Evolutionary conservation across 1,140 invertebrate species (phyloP).

Genomic region (Samia ricini): DNA sequence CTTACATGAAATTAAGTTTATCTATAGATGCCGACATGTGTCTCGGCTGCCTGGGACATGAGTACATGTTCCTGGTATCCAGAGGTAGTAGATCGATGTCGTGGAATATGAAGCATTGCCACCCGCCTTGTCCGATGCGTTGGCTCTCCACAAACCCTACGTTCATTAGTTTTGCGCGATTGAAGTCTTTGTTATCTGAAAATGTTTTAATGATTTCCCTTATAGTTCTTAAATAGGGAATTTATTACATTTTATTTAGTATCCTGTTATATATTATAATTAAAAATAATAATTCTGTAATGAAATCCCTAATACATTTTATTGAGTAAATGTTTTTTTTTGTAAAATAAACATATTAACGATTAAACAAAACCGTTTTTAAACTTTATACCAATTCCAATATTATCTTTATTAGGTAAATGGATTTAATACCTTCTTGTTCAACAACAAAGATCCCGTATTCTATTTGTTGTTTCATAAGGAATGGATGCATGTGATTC

Average conservation of each 20-base stretch:
- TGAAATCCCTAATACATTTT: too few relatives aligned
- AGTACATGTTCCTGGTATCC: slow-evolving; percentile 95
- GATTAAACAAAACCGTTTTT: too few relatives aligned
- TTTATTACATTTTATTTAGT: too few relatives aligned
- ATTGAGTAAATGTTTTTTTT: too few relatives aligned
- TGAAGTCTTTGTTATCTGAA: slow-evolving; percentile 81
- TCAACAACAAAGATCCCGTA: slow-evolving; percentile 98
- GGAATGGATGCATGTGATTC: slow-evolving; percentile 93
- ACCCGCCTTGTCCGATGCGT: slow-evolving; percentile 78
- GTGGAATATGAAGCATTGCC: slow-evolving; percentile 96
- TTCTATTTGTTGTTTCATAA: slow-evolving; percentile 93
- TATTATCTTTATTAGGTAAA: too few relatives aligned
- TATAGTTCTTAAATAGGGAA: too few relatives aligned
- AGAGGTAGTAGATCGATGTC: slow-evolving; percentile 96
- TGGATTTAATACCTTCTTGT: slow-evolving; percentile 81
- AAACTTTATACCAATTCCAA: too few relatives aligned
- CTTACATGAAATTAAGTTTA: slow-evolving; percentile 81
- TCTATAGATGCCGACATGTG: slow-evolving; percentile 98
- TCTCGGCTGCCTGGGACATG: slow-evolving; percentile 92
- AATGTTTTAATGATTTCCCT: slow-evolving; percentile 2
- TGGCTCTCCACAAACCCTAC: slow-evolving; percentile 91
- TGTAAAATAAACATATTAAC: too few relatives aligned
- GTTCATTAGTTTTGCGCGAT: slow-evolving; percentile 96
- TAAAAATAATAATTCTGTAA: too few relatives aligned
- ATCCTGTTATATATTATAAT: too few relatives aligned